Evolutionary conservation across 2,888 invertebrate species (phyloP).

Genomic region (Drosophila fungiperda): DNA sequence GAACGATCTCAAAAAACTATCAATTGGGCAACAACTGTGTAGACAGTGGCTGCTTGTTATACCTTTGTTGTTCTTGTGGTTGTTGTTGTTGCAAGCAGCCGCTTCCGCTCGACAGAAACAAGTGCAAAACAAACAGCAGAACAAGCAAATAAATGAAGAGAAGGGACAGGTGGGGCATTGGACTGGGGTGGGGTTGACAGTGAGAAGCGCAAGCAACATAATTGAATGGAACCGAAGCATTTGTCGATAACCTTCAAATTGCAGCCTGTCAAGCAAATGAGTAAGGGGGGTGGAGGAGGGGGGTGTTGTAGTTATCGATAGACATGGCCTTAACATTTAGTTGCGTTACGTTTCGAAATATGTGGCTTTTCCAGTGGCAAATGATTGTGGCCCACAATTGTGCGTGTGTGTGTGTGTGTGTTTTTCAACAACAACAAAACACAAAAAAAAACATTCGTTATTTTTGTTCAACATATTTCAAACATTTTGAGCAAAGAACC

Average conservation of each 20-base stretch:
- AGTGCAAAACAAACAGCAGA: slow-evolving; percentile 37
- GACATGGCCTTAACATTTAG: slow-evolving; percentile 30
- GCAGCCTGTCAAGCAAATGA: slow-evolving; percentile 5
- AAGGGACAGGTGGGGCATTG: not conserved
- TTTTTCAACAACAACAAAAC: slow-evolving; percentile 17
- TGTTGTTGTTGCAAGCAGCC: slow-evolving; percentile 45
- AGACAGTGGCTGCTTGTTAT: slow-evolving; percentile 66
- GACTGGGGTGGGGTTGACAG: not conserved
- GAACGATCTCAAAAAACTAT: slow-evolving; percentile 39
- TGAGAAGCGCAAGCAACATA: slow-evolving; percentile 47
- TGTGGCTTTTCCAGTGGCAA: slow-evolving; percentile 50
- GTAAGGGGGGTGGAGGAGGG: not conserved
- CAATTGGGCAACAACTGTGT: slow-evolving; percentile 59
- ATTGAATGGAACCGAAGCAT: slow-evolving; percentile 64
- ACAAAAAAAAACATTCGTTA: slow-evolving; percentile 39
- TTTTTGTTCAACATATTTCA: slow-evolving; percentile 79
- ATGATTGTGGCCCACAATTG: slow-evolving; percentile 42
- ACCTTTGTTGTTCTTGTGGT: slow-evolving; percentile 23
- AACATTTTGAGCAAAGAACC: slow-evolving; percentile 73
- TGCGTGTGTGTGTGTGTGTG: slow-evolving; percentile 13
- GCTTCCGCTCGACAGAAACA: slow-evolving; percentile 57
- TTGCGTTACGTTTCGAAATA: not conserved
- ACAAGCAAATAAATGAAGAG: slow-evolving; percentile 39
- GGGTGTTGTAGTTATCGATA: slow-evolving; percentile 27
- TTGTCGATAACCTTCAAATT: slow-evolving; percentile 52